Conservation (phyloP, 2,797 vertebrate genomes). For the Pseudomugil gertrudae region DNA sequence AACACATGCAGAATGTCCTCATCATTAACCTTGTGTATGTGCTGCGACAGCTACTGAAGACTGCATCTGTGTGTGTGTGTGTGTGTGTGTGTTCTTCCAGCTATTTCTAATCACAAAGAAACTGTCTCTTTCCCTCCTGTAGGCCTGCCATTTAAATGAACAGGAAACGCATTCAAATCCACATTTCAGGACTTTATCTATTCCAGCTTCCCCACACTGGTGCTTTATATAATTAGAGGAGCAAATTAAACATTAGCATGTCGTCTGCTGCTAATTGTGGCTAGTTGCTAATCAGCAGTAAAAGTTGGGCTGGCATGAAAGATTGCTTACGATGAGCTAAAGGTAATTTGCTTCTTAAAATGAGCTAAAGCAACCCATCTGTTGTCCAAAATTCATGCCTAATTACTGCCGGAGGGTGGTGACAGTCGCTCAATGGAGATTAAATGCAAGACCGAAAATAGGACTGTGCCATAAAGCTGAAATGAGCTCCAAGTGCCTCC, state of each 20-base stretch:
- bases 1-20: too few relatives aligned
- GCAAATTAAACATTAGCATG: background rate
- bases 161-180: too few relatives aligned
- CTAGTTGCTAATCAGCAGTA: slow-evolving; percentile 88
- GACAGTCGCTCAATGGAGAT: slow-evolving; percentile 85
- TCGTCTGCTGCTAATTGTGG: slow-evolving; percentile 39
- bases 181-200: too few relatives aligned
- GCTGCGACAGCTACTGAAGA: too few relatives aligned
- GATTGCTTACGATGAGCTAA: slow-evolving; percentile 88
- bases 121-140: too few relatives aligned
- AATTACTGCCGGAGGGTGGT: slow-evolving; percentile 83
- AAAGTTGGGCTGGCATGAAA: slow-evolving; percentile 85
- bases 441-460: slow-evolving; percentile 77
- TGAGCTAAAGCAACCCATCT: slow-evolving; percentile 78
- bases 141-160: background rate
- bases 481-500: slow-evolving; percentile 78
- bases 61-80: too few relatives aligned
- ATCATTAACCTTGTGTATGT: too few relatives aligned
- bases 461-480: slow-evolving; percentile 81
- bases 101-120: too few relatives aligned
- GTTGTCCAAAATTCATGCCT: slow-evolving; percentile 84
- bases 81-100: too few relatives aligned
- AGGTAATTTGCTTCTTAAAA: slow-evolving; percentile 85
- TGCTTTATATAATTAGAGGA: background rate
- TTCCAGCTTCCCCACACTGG: background rate